Evolutionary conservation across 2,113 vertebrate species (phyloP).

Genomic region (Lucifuga dentata): DNA sequence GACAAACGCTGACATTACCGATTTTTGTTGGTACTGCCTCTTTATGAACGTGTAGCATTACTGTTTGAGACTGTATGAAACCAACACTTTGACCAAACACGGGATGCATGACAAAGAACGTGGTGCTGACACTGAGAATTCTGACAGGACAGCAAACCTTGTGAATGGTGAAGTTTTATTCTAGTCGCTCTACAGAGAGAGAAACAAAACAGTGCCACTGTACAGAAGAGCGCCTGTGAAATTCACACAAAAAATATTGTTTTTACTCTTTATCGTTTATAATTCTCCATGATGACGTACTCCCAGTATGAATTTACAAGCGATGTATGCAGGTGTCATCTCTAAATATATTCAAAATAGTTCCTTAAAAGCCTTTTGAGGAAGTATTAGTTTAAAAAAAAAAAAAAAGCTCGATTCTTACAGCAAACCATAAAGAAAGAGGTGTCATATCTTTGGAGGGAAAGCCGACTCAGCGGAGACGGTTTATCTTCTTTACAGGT

Average conservation of each 20-base stretch:
- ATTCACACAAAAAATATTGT: slow-evolving; percentile 86
- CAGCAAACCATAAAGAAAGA: slow-evolving; percentile 84
- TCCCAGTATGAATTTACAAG: slow-evolving; percentile 85
- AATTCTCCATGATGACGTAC: slow-evolving; percentile 83
- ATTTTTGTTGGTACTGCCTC: no score
- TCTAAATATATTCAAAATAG: slow-evolving; percentile 87
- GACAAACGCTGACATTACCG: no score
- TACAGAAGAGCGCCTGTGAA: slow-evolving; percentile 84
- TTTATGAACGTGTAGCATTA: no score
- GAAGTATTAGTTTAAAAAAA: slow-evolving; percentile 71
- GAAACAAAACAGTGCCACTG: slow-evolving; percentile 80
- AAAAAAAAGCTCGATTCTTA: slow-evolving; percentile 83
- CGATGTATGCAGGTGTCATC: slow-evolving; percentile 84
- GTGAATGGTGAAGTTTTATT: slow-evolving; percentile 84
- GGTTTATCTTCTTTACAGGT: slow-evolving; percentile 74
- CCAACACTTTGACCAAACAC: no score
- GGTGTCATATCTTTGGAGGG: slow-evolving; percentile 84
- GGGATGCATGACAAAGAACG: no score
- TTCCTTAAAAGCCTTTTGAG: slow-evolving; percentile 83
- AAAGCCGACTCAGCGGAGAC: slow-evolving; percentile 79
- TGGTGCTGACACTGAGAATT: slow-evolving; percentile 38
- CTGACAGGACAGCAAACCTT: slow-evolving; percentile 78
- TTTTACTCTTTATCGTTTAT: slow-evolving; percentile 83
- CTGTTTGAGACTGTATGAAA: no score
- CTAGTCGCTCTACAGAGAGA: slow-evolving; percentile 81